These are phyloP conservation scores for Bhutanitis thaidina DNA, from an alignment of 2,888 invertebrate species.

Conservation along the genomic window DNA sequence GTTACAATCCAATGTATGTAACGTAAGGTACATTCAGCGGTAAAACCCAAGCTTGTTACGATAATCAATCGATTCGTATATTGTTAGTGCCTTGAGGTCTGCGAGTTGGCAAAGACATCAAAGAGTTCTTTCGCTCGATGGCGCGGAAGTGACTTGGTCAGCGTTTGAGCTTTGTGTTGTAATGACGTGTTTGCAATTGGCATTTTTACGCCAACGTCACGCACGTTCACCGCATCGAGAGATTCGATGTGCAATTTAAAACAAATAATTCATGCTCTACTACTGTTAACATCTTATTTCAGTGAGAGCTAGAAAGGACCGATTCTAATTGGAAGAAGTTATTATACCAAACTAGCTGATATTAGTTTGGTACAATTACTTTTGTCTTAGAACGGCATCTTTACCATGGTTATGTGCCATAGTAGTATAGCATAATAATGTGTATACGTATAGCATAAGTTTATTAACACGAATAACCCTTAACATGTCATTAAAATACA, in stretches of 20 bases:
- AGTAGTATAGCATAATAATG: no score
- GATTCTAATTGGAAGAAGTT: no score
- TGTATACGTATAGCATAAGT: no score
- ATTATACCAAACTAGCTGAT: no score
- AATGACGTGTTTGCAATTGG: slow-evolving; percentile 63
- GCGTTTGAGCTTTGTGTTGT: slow-evolving; percentile 36
- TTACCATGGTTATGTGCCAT: no score
- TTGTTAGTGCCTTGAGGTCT: background rate
- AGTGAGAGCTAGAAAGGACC: background rate
- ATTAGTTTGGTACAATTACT: no score
- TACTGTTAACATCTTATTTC: background rate
- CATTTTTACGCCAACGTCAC: slow-evolving; percentile 61
- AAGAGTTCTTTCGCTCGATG: slow-evolving; percentile 52
- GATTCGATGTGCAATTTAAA: slow-evolving; percentile 1
- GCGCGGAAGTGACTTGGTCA: slow-evolving; percentile 59
- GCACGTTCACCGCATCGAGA: slow-evolving; percentile 31
- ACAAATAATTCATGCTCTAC: background rate
- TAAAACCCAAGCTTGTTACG: background rate
- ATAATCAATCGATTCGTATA: slow-evolving; percentile 4
- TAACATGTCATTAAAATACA: no score
- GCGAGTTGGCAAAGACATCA: slow-evolving; percentile 37
- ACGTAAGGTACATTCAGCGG: background rate
- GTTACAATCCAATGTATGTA: no score
- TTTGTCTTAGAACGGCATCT: no score
- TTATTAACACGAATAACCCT: no score